Base-by-base conservation (phyloP, 1,140 invertebrate genomes). In the Heliconius eleuchia region DNA sequence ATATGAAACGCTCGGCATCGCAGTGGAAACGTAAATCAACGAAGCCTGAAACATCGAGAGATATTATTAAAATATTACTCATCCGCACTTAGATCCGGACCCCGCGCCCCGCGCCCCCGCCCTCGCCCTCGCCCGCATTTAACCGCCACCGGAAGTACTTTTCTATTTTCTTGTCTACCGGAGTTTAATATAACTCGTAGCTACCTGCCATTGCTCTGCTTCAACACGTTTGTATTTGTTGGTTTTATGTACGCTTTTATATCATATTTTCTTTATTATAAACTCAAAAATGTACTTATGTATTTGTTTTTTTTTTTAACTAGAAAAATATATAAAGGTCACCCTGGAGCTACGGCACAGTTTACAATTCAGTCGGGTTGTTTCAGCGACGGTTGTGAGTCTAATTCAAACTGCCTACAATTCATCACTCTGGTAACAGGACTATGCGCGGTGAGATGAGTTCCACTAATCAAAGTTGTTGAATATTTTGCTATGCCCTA, bases 21-120 rank as follows among this genome's bases (percentile, higher is more conserved):
- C 55, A 9, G 8, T 57, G 18, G 55, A 57, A 23, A 23, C 55
- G n/a, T 57, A 23, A 57, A 57, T 57, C 55, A 57, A 57, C 55
- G 55, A 23, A 57, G 55, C 55, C n/a, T 57, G 55, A 57, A 23
- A 57, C 55, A 57, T 57, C n/a, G 55, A 57, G 55, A 57, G 55
- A 57, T 57, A 19, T 57, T 57, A 57, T 57, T 57, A 57, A 57
- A 57, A 57, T 57, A 57, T 57, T 57, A 57, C n/a, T 57, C 55
- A 57, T 57, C 55, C 55, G n/a, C 55, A 57, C 55, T 23, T 57
- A 57, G 55, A 8, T 23, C 55, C 55, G 55, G 55, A 11, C 7
- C 30, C 55, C 8, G 0, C 55, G 6, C 55, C 4, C 50, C 18
- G 4, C 5, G 3, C 18, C 50, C 18, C 50, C 18, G 18, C 8